Evolutionary conservation across 2,888 invertebrate genomes (phyloP), one percentile per base, ranked within the genome.

Genomic region (Schrankia costaestrigalis): DNA sequence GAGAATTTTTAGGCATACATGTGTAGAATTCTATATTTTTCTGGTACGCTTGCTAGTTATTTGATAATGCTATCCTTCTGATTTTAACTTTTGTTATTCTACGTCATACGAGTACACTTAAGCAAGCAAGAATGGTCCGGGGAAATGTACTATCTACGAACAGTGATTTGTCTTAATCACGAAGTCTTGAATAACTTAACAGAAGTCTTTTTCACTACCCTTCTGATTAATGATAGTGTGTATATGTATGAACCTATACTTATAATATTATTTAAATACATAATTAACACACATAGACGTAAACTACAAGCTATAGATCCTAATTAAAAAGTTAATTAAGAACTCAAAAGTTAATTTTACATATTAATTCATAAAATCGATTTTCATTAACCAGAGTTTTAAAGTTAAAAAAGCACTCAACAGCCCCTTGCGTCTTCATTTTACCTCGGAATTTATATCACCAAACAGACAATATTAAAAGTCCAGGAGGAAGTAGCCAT

Each of bases 391-490:
- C 11, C 18, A 10, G 11, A 24, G 11, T 24, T 33, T 17, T 21
- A 18, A 29, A 29, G 13, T 4, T n/a, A 14, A 11, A 32, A 10
- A n/a, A 23, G 10, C 13, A 18, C 12, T 29, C 11, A 1, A 32
- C 8, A 12, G 14, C 11, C 11, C 29, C 29, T 21, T 13, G 19
- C 14, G 21, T 21, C 38, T 24, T 28, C 18, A 28, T 37, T 28
- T 29, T 19, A 26, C 29, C 24, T 34, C 24, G 24, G 13, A 27
- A 35, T 35, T 35, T 28, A 34, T 38, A 26, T 33, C 12, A 11
- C 24, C 15, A 26, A 44, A 31, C 21, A 31, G 31, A 32, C 13
- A 18, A 26, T 41, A 34, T 30, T 38, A 32, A 31, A 35, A 33
- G 17, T 30, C 26, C 8, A 14, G 11, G 22, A 27, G 27, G 11